Evolutionary conservation across 2,888 invertebrate species (phyloP), one percentile per base, ranked within the genome.

Genomic region (Sphecodes monilicornis): DNA sequence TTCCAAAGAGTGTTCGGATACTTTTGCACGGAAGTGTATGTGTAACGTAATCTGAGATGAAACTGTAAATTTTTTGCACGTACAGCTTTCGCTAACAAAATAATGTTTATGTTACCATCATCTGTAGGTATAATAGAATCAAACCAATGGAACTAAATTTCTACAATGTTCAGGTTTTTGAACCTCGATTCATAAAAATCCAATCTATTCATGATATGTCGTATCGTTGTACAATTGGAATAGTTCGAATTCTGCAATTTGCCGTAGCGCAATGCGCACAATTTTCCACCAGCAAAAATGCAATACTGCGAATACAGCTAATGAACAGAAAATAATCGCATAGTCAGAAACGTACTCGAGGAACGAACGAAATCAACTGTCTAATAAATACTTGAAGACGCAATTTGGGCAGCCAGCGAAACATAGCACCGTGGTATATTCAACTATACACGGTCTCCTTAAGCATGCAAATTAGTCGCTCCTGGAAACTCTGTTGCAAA

Each of bases 401-500:
- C n/a, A 66, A 66, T 66, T 66, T 39, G 11, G n/a, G 10, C 39
- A 3, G 22, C 66, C 39, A 0, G 32, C 18, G 64, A 32, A 66
- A 66, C 66, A 36, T 39, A 36, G 36, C 16, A 18, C 5, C 60
- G 60, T 29, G 29, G 13, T 57, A n/a, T 22, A 22, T 22, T 32
- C 22, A 18, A 66, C 32, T 10, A 32, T 36, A 10, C 64, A 1
- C 32, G 66, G 32, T 66, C 36, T n/a, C 22, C 66, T 66, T n/a
- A 36, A 36, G n/a, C 36, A 66, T 66, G 66, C 36, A 66, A 66
- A 66, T 66, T 66, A 66, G 32, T 22, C 36, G 39, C 11, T 22
- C 22, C 36, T 66, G 66, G 66, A 66, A 66, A 66, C 36, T 66
- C 66, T 36, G 22, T 36, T 32, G 32, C 36, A 39, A 66, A 66